phyloP scores from a whole-genome alignment of 2,888 invertebrate genomes.

The Plagiodera versicolora region DNA sequence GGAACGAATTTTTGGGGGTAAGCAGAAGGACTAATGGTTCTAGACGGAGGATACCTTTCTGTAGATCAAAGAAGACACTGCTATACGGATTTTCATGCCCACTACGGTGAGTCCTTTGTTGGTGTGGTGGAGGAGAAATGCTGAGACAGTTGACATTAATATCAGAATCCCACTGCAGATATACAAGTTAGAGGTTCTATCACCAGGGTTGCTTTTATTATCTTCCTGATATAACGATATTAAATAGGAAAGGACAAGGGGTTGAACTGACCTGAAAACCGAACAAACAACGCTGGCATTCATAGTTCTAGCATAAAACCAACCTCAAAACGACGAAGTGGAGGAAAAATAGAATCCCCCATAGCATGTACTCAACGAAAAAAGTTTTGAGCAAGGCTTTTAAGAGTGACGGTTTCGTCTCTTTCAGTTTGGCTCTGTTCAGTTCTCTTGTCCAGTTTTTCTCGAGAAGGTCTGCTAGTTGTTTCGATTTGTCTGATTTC shows the following conservation, averaged over 20 bases:
- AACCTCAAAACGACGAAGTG: slow-evolving; percentile 38
- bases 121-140: slow-evolving; percentile 64
- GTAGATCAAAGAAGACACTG: slow-evolving; percentile 76
- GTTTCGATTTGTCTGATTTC: slow-evolving; percentile 63
- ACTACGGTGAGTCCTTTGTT: slow-evolving; percentile 66
- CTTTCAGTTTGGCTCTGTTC: slow-evolving; percentile 56
- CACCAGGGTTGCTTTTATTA: slow-evolving; percentile 32
- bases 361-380: slow-evolving; percentile 62
- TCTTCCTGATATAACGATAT: slow-evolving; percentile 36
- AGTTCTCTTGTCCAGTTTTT: slow-evolving; percentile 68
- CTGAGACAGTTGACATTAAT: slow-evolving; percentile 56
- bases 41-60: slow-evolving; percentile 65
- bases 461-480: slow-evolving; percentile 65
- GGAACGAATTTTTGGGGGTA: not conserved
- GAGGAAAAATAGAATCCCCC: slow-evolving; percentile 65
- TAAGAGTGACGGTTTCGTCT: slow-evolving; percentile 62
- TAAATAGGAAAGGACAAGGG: slow-evolving; percentile 62
- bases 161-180: slow-evolving; percentile 61
- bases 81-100: slow-evolving; percentile 75
- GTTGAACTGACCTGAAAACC: slow-evolving; percentile 52
- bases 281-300: not conserved
- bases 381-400: slow-evolving; percentile 67
- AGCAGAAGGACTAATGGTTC: not conserved
- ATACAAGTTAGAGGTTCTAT: slow-evolving; percentile 59
- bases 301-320: not conserved